phyloP scores from a whole-genome alignment of 92 coral and sea anemone species.

The Plumapathes pennacea region DNA sequence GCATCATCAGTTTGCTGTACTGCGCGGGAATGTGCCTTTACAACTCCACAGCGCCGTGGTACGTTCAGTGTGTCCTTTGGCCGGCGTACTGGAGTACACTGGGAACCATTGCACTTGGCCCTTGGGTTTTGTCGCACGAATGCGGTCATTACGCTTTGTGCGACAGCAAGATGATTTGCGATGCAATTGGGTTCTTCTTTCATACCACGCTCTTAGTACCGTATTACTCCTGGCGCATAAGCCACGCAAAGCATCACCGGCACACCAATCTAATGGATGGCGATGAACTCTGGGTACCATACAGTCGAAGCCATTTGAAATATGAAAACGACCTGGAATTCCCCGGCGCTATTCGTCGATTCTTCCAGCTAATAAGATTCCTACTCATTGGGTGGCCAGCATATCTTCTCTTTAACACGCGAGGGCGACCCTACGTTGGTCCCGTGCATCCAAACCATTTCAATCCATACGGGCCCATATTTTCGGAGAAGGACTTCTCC shows the following conservation, averaged over 20 bases:
- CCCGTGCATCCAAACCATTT: conserved; percentile 57
- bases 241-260: conserved; percentile 73
- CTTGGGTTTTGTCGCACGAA: conserved; percentile 87
- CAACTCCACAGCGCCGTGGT: conserved; percentile 60
- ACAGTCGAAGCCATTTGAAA: conserved; percentile 55
- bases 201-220: conserved; percentile 75
- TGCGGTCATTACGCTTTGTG: conserved; percentile 89
- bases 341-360: conserved; percentile 55
- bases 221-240: conserved; percentile 79
- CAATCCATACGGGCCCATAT: conserved; percentile 64
- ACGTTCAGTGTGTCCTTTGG: conserved; percentile 62
- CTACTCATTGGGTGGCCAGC: conserved; percentile 77
- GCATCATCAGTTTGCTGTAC: conserved; percentile 44
- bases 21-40: conserved; percentile 48
- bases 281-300: conserved; percentile 81
- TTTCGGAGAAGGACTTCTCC: conserved; percentile 66
- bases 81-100: conserved; percentile 90
- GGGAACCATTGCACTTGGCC: conserved; percentile 74
- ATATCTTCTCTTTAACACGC: conserved; percentile 64
- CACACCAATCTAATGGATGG: conserved; percentile 86
- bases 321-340: conserved; percentile 56
- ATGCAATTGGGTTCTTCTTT: conserved; percentile 64
- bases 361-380: conserved; percentile 47
- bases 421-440: conserved; percentile 54
- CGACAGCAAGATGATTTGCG: conserved; percentile 68